Base-by-base conservation (phyloP, 2,888 invertebrate genomes). In the Pharmacophagus antenor region DNA sequence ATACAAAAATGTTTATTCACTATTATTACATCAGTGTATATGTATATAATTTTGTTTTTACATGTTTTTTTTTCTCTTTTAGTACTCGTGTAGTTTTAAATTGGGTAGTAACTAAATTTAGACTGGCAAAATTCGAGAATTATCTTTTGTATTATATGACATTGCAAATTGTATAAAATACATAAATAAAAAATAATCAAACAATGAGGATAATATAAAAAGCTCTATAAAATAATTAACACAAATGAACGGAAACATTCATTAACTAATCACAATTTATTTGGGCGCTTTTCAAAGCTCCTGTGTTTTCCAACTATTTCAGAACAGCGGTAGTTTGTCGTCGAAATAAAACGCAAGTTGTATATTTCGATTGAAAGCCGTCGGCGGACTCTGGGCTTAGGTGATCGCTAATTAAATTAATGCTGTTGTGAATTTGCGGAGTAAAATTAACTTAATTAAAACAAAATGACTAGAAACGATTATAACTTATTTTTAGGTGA, bases 331-430 rank as follows among this genome's bases (percentile, higher is more conserved):
- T 46, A 10, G 18, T 44, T 54, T 12, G 21, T 23, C 3, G 15
- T 20, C 22, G 31, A 53, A 55, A 21, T 15, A 48, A 37, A 41
- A 56, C 15, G 37, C 22, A 15, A 15, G 41, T 48, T 49, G 18
- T 49, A 12, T 46, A 54, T 42, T 49, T 42, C 25, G 25, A 31
- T 17, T 18, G 53, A 17, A 48, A 41, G 41, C 25, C 41, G 48
- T 18, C 7, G 49, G 23, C 17, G 17, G 37, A 21, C 21, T 21
- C 12, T 15, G 48, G 12, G n/a, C 18, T 1, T 31, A 42, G 56
- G 56, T 56, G 41, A 48, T 48, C 22, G 49, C 42, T 56, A 56
- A 56, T 49, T 56, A 49, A 56, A 49, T 56, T 56, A 56, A 49
- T 42, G 25, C 25, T 41, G 49, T 25, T 25, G 41, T 49, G 41